phyloP scores from a whole-genome alignment of 2,797 vertebrate genomes.

The Alfaro cultratus region DNA sequence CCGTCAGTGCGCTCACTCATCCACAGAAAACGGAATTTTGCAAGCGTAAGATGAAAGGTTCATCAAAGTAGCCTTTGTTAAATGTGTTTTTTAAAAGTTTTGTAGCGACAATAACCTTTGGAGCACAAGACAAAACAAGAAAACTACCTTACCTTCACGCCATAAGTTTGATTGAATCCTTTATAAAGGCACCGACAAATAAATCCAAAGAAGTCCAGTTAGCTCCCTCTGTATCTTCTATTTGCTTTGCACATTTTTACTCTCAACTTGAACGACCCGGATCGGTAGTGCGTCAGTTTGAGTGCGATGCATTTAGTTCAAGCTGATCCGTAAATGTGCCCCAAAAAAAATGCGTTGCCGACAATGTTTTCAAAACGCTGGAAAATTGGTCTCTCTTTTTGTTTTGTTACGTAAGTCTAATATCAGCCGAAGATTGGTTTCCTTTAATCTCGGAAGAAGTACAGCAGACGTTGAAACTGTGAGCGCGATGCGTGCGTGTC shows the following conservation, averaged over 20 bases:
- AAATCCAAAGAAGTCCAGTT: conserved; percentile 73
- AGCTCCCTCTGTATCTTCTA: conserved; percentile 50
- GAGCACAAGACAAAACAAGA: conserved; percentile 1
- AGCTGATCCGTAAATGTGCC: conserved; percentile 4
- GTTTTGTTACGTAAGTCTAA: neutral
- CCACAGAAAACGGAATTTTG: neutral
- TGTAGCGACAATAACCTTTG: neutral
- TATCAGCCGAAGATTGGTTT: neutral
- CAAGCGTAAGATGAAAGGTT: neutral
- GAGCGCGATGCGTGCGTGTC: conserved; percentile 37
- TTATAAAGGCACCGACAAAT: conserved; percentile 54
- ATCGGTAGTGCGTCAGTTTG: conserved; percentile 21
- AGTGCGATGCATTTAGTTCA: conserved; percentile 45
- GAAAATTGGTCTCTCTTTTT: neutral
- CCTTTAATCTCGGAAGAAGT: conserved; percentile 9
- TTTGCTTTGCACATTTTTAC: conserved; percentile 59
- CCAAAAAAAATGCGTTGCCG: neutral
- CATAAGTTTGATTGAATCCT: conserved; percentile 77
- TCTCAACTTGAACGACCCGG: conserved; percentile 30
- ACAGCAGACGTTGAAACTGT: conserved; percentile 16
- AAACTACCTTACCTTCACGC: conserved; percentile 80
- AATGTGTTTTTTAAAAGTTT: conserved; percentile 27
- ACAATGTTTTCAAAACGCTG: neutral
- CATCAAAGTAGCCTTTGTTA: neutral
- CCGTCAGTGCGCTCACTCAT: neutral